Conservation (phyloP, 2,797 vertebrate genomes). For the Graptemys geographica region DNA sequence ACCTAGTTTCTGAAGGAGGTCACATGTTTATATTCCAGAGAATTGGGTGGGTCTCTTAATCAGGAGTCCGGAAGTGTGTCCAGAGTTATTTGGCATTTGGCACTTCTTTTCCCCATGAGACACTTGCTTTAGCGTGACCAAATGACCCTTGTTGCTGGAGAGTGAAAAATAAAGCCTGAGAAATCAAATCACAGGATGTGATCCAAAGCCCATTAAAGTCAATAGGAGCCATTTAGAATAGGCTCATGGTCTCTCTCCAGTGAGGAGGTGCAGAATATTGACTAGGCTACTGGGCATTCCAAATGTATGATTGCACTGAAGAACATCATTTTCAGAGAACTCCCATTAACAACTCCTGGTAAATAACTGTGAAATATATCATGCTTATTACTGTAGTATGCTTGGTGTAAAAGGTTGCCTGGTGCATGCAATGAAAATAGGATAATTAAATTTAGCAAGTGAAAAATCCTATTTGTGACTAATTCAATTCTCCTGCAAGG, state of each 20-base stretch:
- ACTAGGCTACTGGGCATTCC: not conserved
- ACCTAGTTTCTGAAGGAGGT: not conserved
- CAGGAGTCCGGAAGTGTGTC: not conserved
- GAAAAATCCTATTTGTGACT: not conserved
- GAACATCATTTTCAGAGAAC: not conserved
- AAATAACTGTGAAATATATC: not conserved
- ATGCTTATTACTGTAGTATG: not conserved
- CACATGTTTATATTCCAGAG: not conserved
- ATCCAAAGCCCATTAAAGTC: not conserved
- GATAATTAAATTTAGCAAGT: not conserved
- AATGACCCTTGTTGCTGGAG: not conserved
- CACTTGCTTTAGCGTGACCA: not conserved
- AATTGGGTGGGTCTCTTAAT: not conserved
- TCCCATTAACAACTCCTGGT: fast-evolving
- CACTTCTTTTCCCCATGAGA: not conserved
- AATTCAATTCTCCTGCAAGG: not conserved
- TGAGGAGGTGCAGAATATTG: not conserved
- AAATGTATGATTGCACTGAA: not conserved
- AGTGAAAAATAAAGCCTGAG: not conserved
- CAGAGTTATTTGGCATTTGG: not conserved
- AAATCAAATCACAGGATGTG: not conserved
- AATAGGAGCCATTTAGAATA: slow-evolving; percentile 26
- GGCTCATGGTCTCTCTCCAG: not conserved
- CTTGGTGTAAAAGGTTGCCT: not conserved
- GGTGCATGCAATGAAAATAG: not conserved